Percentiles rank a stretch among this genome's conserved stretches.
Evolutionary conservation across 2,888 invertebrate species (phyloP).

Genomic region (Lasiommata megera): DNA sequence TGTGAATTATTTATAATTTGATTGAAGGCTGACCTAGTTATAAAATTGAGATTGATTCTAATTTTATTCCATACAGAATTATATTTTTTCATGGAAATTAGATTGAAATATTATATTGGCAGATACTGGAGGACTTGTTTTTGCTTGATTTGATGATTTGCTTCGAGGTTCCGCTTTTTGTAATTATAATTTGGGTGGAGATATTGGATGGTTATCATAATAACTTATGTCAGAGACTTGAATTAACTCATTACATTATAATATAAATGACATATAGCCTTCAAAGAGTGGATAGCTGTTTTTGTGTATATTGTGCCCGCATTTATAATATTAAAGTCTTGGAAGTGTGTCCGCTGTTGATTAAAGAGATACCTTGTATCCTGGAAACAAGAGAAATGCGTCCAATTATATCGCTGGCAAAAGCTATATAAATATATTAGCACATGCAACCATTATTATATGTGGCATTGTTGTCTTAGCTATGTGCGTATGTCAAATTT

Average conservation of each 20-base stretch:
- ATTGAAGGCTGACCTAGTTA: conserved; percentile 13
- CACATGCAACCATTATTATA: no score
- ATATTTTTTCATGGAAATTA: neutral
- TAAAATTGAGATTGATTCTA: conserved; percentile 5
- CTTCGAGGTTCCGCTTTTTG: neutral
- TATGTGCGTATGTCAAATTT: no score
- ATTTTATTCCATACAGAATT: neutral
- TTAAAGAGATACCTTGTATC: no score
- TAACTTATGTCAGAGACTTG: neutral
- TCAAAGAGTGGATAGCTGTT: no score
- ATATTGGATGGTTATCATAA: neutral
- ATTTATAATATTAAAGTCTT: no score
- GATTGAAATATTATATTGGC: neutral
- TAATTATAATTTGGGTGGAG: neutral
- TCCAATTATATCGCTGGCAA: no score
- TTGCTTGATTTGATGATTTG: neutral
- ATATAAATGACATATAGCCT: no score
- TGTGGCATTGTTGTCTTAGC: no score
- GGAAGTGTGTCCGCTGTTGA: no score
- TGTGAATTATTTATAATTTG: conserved; percentile 10
- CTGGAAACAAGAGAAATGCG: no score
- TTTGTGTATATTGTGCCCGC: no score
- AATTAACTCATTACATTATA: neutral
- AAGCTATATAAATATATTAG: no score
- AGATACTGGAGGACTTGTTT: conserved; percentile 1